These are phyloP conservation scores for Hybos culiciformis DNA, from an alignment of 2,888 invertebrate species.

Conservation along the genomic window DNA sequence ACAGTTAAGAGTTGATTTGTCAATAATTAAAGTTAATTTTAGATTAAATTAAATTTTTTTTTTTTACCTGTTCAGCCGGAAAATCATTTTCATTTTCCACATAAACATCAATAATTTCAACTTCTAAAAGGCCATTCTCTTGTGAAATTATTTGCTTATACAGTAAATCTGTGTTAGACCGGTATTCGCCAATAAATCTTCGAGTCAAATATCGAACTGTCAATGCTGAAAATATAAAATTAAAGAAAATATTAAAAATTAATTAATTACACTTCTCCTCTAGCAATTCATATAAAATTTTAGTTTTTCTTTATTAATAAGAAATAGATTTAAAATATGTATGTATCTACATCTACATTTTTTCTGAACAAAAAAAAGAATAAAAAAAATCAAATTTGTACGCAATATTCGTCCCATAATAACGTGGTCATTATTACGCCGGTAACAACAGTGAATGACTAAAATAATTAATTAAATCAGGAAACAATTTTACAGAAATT, in stretches of 20 bases:
- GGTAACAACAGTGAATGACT: too few species aligned
- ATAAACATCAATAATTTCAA: slow-evolving; percentile 68
- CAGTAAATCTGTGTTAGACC: slow-evolving; percentile 67
- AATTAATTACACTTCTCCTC: neutral
- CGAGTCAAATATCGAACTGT: slow-evolving; percentile 65
- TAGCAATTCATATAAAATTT: neutral
- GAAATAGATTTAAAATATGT: too few species aligned
- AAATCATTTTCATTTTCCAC: slow-evolving; percentile 49
- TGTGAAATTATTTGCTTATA: slow-evolving; percentile 57
- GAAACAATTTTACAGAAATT: too few species aligned
- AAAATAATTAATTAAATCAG: too few species aligned
- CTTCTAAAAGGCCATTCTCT: slow-evolving; percentile 55
- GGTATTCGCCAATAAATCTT: slow-evolving; percentile 67
- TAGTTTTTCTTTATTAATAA: neutral
- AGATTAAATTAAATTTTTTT: neutral
- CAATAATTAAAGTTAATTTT: neutral
- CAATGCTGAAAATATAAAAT: slow-evolving; percentile 45
- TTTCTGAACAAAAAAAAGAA: too few species aligned
- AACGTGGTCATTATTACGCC: too few species aligned
- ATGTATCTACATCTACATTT: too few species aligned
- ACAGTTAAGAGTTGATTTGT: neutral
- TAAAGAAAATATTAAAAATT: neutral
- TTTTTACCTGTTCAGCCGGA: slow-evolving; percentile 43
- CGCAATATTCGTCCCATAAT: too few species aligned
- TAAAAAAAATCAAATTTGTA: too few species aligned